Percentiles rank a stretch among this genome's conserved stretches.
phyloP scores from a whole-genome alignment of 2,888 invertebrate species.

The Spodoptera picta region DNA sequence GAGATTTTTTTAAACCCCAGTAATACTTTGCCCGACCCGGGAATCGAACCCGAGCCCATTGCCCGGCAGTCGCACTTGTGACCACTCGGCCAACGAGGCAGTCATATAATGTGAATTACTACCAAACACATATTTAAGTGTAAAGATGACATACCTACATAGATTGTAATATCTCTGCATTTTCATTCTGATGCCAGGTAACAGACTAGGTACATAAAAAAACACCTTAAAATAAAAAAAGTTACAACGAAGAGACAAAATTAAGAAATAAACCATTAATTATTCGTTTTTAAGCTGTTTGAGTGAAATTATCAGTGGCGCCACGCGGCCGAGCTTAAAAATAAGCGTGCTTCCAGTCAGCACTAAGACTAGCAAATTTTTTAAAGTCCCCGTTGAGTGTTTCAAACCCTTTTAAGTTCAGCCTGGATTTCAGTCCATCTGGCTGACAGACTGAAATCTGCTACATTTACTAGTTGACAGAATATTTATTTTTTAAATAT shows the following conservation, averaged over 20 bases:
- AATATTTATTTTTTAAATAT: no score
- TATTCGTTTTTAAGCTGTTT: constrained; percentile 27
- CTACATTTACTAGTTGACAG: no score
- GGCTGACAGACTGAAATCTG: constrained; percentile 1
- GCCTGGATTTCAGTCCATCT: constrained; percentile 2
- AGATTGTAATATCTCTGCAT: no score
- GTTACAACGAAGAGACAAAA: constrained; percentile 12
- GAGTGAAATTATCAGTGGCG: constrained; percentile 45
- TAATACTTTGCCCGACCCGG: no score
- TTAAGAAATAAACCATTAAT: constrained; percentile 25
- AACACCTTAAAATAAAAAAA: constrained; percentile 6
- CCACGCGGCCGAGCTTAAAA: constrained; percentile 47
- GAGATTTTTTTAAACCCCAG: no score
- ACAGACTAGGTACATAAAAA: background rate
- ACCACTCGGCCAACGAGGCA: no score
- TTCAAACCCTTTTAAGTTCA: constrained; percentile 21
- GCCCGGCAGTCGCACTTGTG: no score
- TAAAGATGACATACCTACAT: no score
- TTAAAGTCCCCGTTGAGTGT: constrained; percentile 25
- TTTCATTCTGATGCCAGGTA: no score
- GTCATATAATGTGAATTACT: no score
- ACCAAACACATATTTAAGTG: no score
- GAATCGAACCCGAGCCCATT: no score
- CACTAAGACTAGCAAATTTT: constrained; percentile 31
- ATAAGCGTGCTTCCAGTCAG: constrained; percentile 37